Base-by-base conservation (phyloP, 2,113 vertebrate species). In the Laticauda colubrina region DNA sequence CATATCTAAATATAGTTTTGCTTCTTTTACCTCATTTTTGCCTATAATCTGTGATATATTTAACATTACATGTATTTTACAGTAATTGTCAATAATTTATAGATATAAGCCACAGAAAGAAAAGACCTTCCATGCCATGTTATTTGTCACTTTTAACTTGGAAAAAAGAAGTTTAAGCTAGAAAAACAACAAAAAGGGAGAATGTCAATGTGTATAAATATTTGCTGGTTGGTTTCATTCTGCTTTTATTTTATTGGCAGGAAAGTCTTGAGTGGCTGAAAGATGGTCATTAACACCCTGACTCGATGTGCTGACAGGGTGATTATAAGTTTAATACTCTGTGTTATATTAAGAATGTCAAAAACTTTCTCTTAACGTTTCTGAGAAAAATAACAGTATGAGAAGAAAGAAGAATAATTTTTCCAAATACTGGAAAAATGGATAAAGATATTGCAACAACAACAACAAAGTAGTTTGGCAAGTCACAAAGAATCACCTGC, bases 311-410 rank as follows among this genome's bases (percentile, higher is more conserved):
- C 97, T 97, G 98, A 97, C 97, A 97, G 97, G 96, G 94, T 90
- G 96, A 98, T 97, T 98, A 98, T 97, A 97, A 98, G 98, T 98
- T 98, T 98, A 98, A 97, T 97, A 98, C 97, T 95, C 97, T 39
- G 43, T 48, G 94, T 97, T 97, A 95, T 94, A 97, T 93, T 96
- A 97, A 96, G 95, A 96, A 97, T 94, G 96, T 97, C 96, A 97
- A 97, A 97, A 95, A 94, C 95, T 96, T 96, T 95, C 96, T 95
- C 93, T 96, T 96, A 97, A 97, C 97, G 97, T 97, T 97, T 97
- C 97, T 97, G 93, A 94, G 96, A 97, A 97, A 96, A 97, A 95
- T 96, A 96, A 95, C 91, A 95, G 96, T 94, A 95, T 0, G 3
- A 91, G 94, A 43, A 59, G 94, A 97, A 97, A 96, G 93, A 92